A percentile compares a stretch with the other conserved stretches of the same genome.
phyloP scores from a whole-genome alignment of 2,888 invertebrate species.

The Perithous albicinctus region DNA sequence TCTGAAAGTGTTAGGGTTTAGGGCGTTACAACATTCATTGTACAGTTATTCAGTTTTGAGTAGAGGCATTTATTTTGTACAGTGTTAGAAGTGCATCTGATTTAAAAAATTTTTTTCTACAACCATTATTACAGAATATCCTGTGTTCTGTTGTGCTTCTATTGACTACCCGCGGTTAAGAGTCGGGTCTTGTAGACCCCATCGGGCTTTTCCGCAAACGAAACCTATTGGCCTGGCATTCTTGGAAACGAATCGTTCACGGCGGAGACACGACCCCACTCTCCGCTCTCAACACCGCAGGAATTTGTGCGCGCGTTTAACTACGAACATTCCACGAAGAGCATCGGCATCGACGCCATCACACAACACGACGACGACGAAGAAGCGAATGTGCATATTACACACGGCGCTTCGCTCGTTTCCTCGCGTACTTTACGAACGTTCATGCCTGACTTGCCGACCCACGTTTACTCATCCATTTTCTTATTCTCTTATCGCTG shows the following conservation, averaged over 20 bases:
- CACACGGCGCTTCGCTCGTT: background rate
- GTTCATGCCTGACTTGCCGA: background rate
- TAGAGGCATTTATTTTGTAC: too few relatives aligned
- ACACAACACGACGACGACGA: background rate
- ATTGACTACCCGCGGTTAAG: background rate
- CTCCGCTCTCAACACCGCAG: constrained; percentile 27
- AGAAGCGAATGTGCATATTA: background rate
- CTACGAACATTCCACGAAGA: constrained; percentile 60
- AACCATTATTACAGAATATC: background rate
- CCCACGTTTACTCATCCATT: background rate
- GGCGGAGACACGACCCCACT: constrained; percentile 2
- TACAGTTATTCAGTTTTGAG: background rate
- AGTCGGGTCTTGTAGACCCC: background rate
- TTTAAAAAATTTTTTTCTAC: background rate
- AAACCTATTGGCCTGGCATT: constrained; percentile 9
- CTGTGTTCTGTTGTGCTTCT: background rate
- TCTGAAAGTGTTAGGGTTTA: background rate
- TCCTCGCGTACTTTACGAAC: background rate
- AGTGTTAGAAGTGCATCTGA: too few relatives aligned
- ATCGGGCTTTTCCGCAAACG: constrained; percentile 14
- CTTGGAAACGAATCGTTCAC: constrained; percentile 24
- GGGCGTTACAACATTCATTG: background rate
- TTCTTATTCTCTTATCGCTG: too few relatives aligned
- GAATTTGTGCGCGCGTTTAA: constrained; percentile 46
- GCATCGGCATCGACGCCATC: constrained; percentile 56